phyloP scores from a whole-genome alignment of 2,797 vertebrate species.

The Macropus fuliginosus region DNA sequence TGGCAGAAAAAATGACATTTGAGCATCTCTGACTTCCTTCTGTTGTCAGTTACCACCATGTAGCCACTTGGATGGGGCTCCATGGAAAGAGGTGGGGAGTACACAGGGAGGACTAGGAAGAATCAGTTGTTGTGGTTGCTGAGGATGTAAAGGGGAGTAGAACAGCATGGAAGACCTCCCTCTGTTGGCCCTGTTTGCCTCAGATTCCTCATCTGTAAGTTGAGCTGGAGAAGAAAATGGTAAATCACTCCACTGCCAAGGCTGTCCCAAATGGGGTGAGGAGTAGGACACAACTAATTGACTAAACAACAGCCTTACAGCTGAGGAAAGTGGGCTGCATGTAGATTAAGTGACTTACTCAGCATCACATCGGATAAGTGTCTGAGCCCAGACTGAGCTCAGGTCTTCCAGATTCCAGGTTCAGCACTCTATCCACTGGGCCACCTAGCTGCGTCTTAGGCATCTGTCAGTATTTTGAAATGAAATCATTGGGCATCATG shows the following conservation, averaged over 20 bases:
- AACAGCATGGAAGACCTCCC: background rate
- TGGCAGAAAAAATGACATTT: background rate
- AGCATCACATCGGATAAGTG: background rate
- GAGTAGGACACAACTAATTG: background rate
- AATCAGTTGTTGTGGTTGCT: background rate
- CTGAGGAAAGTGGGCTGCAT: background rate
- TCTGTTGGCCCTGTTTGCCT: background rate
- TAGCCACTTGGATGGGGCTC: no score
- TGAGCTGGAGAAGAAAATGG: background rate
- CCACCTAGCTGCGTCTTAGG: background rate
- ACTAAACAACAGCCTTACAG: background rate
- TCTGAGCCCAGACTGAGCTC: background rate
- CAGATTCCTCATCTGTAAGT: background rate
- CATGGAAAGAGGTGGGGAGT: background rate
- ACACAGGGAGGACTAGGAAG: background rate
- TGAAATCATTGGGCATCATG: background rate
- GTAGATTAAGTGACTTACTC: background rate
- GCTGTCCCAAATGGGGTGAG: background rate
- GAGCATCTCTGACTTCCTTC: background rate
- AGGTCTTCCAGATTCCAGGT: background rate
- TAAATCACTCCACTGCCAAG: background rate
- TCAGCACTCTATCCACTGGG: background rate
- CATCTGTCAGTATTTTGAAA: background rate
- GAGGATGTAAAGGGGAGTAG: background rate
- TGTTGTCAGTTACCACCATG: background rate